Evolutionary conservation across 2,888 invertebrate species (phyloP).

Genomic region (Seladonia tumulorum): DNA sequence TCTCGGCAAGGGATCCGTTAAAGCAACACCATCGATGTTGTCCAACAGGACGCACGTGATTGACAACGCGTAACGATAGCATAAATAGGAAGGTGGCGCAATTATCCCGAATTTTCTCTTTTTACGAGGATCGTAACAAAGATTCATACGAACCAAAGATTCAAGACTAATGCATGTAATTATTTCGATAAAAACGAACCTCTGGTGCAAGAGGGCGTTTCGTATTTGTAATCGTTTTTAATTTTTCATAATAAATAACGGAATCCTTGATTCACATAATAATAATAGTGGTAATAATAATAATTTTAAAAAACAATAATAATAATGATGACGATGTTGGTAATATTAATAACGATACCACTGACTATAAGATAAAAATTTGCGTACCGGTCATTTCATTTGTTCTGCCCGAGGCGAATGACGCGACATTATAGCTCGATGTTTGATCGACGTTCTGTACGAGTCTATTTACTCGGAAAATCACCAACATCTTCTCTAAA

Average conservation of each 20-base stretch:
- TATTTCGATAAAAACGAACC: not conserved
- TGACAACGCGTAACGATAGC: constrained; percentile 29
- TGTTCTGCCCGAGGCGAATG: not conserved
- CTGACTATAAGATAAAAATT: not conserved
- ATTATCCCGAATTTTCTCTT: not conserved
- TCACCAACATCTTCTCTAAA: constrained; percentile 19
- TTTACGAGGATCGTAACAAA: not conserved
- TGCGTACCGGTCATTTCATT: not conserved
- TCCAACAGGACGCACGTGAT: constrained; percentile 38
- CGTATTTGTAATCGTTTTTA: constrained; percentile 32
- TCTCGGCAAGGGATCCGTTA: constrained; percentile 67
- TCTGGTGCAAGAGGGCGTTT: not conserved
- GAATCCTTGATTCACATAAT: not conserved
- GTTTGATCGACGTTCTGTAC: not conserved
- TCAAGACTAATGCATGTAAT: constrained; percentile 3
- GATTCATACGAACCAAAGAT: constrained; percentile 39
- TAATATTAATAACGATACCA: not conserved
- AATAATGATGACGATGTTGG: not conserved
- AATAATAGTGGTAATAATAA: not conserved
- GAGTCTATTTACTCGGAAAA: constrained; percentile 4
- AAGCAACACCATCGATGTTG: constrained; percentile 33
- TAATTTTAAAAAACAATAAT: not conserved
- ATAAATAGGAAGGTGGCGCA: not conserved
- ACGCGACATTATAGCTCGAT: not conserved
- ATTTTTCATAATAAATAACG: constrained; percentile 43